A percentile compares a stretch with the other conserved stretches of the same genome.
Conservation (phyloP, 2,113 vertebrate species). For the Agapornis roseicollis region DNA sequence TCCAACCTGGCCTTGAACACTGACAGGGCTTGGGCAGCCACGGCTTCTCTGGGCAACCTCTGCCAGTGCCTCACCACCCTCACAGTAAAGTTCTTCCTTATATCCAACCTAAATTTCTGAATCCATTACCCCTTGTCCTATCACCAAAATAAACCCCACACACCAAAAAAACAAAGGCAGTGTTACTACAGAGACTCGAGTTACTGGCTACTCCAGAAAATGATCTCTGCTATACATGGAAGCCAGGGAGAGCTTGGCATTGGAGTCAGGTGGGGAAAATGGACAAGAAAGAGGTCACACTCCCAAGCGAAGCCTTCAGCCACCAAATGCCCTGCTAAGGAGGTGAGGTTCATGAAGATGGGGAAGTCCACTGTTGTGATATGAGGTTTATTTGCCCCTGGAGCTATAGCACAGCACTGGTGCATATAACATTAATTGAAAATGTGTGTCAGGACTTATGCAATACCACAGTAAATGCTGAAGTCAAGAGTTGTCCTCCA, state of each 20-base stretch:
- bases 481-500: neutral
- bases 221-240: neutral
- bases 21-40: neutral
- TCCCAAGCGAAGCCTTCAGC: neutral
- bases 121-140: neutral
- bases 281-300: neutral
- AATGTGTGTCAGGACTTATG: neutral
- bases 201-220: neutral
- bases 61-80: neutral
- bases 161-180: neutral
- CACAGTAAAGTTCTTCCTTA: neutral
- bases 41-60: neutral
- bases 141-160: neutral
- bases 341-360: neutral
- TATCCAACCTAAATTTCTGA: neutral
- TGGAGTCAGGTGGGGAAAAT: neutral
- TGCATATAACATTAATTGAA: neutral
- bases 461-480: neutral
- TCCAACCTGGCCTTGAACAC: neutral
- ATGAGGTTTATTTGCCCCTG: neutral
- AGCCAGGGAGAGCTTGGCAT: neutral
- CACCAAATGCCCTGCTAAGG: neutral
- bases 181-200: neutral
- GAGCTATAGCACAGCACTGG: neutral
- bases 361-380: neutral